A percentile compares a stretch with the other conserved stretches of the same genome.
These are phyloP conservation scores for Phyto melanocephala DNA, from an alignment of 2,888 invertebrate species.

Conservation along the genomic window DNA sequence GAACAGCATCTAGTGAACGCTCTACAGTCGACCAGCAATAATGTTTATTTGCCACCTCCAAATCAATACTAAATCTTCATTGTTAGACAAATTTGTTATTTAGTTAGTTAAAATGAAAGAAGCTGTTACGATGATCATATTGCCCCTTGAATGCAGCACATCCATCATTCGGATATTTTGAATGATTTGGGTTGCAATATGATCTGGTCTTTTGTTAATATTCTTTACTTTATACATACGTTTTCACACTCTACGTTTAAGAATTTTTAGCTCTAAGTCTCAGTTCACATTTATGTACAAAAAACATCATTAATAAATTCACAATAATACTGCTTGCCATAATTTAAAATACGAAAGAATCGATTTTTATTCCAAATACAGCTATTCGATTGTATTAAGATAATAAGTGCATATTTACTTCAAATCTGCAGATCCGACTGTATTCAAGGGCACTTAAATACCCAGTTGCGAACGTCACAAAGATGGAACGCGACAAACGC, in stretches of 20 bases:
- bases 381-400: too few relatives aligned
- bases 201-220: conserved; percentile 36
- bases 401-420: too few relatives aligned
- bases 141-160: background rate
- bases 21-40: conserved; percentile 63
- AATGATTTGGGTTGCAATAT: background rate
- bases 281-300: background rate
- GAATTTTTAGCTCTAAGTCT: conserved; percentile 17
- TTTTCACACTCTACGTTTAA: background rate
- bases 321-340: conserved; percentile 16
- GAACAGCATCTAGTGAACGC: conserved; percentile 48
- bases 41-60: conserved; percentile 71
- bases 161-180: background rate
- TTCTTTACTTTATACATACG: background rate
- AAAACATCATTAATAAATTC: conserved; percentile 12
- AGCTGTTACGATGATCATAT: conserved; percentile 65
- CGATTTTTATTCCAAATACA: too few relatives aligned
- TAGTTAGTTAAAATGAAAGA: conserved; percentile 75
- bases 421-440: too few relatives aligned
- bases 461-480: too few relatives aligned
- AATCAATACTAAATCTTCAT: conserved; percentile 71
- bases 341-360: background rate
- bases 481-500: too few relatives aligned
- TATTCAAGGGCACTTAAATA: too few relatives aligned
- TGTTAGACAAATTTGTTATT: conserved; percentile 71